Conservation (phyloP, 2,888 invertebrate genomes). For the Micropterix aruncella region DNA sequence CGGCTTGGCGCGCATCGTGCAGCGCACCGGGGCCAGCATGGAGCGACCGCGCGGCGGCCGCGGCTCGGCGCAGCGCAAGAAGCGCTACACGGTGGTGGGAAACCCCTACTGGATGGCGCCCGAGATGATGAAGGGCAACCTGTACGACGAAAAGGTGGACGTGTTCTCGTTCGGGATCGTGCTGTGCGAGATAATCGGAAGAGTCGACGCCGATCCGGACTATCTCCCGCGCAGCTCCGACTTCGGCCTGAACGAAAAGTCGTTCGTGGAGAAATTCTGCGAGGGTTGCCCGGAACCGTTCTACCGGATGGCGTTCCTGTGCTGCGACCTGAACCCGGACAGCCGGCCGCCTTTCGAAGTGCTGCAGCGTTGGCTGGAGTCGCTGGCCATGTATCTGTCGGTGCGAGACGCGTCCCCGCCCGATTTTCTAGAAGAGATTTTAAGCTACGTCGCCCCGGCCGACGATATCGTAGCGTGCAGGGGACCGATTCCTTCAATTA, state of each 20-base stretch:
- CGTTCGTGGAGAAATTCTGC: slow-evolving; percentile 81
- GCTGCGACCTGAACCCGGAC: slow-evolving; percentile 85
- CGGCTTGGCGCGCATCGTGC: slow-evolving; percentile 76
- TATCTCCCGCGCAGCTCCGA: slow-evolving; percentile 81
- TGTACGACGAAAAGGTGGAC: slow-evolving; percentile 93
- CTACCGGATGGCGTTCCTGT: slow-evolving; percentile 77
- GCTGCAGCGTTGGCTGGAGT: slow-evolving; percentile 78
- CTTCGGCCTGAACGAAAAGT: slow-evolving; percentile 80
- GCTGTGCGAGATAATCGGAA: slow-evolving; percentile 90
- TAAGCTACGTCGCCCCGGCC: slow-evolving; percentile 37
- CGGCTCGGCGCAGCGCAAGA: slow-evolving; percentile 55
- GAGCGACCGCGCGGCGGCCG: slow-evolving; percentile 12
- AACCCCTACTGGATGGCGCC: slow-evolving; percentile 99
- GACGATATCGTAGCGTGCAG: neutral
- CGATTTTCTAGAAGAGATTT: slow-evolving; percentile 60
- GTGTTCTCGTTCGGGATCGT: slow-evolving; percentile 94
- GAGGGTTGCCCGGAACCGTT: slow-evolving; percentile 69
- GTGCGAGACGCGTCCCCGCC: slow-evolving; percentile 47
- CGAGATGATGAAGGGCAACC: slow-evolving; percentile 95
- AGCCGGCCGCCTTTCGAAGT: slow-evolving; percentile 83
- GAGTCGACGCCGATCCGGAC: slow-evolving; percentile 92
- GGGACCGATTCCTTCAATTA: neutral
- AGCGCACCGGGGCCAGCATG: slow-evolving; percentile 30
- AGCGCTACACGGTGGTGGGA: slow-evolving; percentile 90
- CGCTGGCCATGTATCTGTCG: slow-evolving; percentile 57